These are phyloP conservation scores for Nothoprocta perdicaria DNA, from an alignment of 2,113 vertebrate genomes.

Conservation along the genomic window DNA sequence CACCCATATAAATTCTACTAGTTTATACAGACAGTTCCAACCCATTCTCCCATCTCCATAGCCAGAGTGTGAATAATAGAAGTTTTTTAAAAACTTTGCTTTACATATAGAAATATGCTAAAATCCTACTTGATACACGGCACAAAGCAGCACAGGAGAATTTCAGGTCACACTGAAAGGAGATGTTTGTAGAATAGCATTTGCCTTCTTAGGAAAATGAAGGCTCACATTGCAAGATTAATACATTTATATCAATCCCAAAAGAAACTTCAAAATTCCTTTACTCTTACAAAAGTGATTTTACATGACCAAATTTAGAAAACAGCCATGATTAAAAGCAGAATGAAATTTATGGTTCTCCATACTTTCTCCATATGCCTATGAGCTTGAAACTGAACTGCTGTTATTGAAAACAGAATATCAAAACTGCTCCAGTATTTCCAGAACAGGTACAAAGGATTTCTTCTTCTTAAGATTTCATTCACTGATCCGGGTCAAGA, in stretches of 20 bases:
- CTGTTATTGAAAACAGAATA: background rate
- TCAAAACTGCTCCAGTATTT: background rate
- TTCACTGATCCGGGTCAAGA: background rate
- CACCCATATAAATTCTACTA: background rate
- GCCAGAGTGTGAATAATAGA: background rate
- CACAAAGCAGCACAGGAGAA: background rate
- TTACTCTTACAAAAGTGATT: slow-evolving; percentile 43
- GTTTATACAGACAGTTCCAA: accelerated
- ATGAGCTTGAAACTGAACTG: background rate
- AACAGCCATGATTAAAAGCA: slow-evolving; percentile 49
- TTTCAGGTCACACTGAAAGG: background rate
- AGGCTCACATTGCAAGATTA: slow-evolving; percentile 39
- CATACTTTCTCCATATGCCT: background rate
- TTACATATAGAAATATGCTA: background rate
- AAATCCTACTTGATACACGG: background rate
- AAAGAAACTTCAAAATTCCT: slow-evolving; percentile 67
- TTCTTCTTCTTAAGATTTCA: background rate
- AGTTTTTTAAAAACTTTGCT: background rate
- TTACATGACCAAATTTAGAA: slow-evolving; percentile 42
- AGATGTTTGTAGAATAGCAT: slow-evolving; percentile 24
- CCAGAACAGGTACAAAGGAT: background rate
- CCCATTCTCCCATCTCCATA: background rate
- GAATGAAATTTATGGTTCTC: slow-evolving; percentile 7
- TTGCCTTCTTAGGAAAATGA: slow-evolving; percentile 52
- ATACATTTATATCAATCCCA: slow-evolving; percentile 58